Base-by-base conservation (phyloP, 2,888 invertebrate species). In the Drosophila pseudotalamancana region DNA sequence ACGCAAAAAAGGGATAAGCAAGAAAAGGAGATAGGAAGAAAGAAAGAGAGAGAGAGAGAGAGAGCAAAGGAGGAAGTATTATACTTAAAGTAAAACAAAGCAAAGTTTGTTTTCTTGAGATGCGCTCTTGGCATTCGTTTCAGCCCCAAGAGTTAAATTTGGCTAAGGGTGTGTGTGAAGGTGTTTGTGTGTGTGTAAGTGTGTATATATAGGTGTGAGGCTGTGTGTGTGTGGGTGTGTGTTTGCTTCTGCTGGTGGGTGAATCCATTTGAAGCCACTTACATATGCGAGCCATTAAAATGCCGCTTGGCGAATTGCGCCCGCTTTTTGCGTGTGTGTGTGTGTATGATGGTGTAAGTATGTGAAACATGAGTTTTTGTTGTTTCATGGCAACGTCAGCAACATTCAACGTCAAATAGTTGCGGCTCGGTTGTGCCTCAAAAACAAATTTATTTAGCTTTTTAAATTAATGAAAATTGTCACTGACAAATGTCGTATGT, bases 401-500 rank as follows among this genome's bases (percentile, higher is more conserved):
- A 9, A 11, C 45, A 27, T 32, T 46, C 35, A 31, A 18, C 37
- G 18, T 55, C 16, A 57, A 64, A 72, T 72, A 75, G 76, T 75
- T 72, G 65, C 53, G 62, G 62, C 71, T 66, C 45, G 40, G 40
- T 35, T 65, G 57, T 50, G 43, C 42, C 49, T 23, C 19, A n/a
- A n/a, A n/a, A n/a, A 49, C 50, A 63, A 75, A 81, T 87, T 68
- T 76, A 69, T 87, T 77, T 67, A 56, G 61, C 62, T 77, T 85
- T 71, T 69, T 57, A 83, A 87, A 87, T 86, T 78, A 86, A 84
- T 87, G 80, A 87, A 87, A 83, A 88, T 85, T 87, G 88, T 80
- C 81, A 77, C 61, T 80, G 86, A 82, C 77, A 85, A 84, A 82
- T 74, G 49, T 14, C 56, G 62, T 49, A 46, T 18, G 11, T 6